phyloP scores from a whole-genome alignment of 35 echinoderm and acorn worm genomes.

The Holothuria glaberrima region DNA sequence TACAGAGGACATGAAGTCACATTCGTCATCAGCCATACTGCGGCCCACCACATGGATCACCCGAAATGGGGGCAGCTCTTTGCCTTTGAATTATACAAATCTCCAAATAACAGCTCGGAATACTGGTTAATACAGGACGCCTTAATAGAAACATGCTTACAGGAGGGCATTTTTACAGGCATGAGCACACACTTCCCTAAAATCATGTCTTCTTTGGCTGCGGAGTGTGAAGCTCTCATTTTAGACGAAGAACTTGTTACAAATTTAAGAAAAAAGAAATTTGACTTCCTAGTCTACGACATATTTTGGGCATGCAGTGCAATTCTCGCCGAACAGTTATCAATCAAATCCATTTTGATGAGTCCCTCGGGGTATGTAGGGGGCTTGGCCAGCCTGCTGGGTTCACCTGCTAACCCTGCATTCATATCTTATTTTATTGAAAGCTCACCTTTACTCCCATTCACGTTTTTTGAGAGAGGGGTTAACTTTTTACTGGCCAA shows the following conservation, averaged over 20 bases:
- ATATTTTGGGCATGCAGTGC: not conserved
- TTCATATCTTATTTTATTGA: not conserved
- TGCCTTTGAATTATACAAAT: not conserved
- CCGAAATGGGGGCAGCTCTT: not conserved
- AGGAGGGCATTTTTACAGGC: not conserved
- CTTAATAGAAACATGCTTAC: not conserved
- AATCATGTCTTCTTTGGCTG: not conserved
- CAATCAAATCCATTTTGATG: not conserved
- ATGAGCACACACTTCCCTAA: not conserved
- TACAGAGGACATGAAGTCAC: not conserved
- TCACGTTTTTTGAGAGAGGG: not conserved
- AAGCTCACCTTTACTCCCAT: not conserved
- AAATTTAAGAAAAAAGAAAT: not conserved
- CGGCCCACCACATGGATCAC: not conserved
- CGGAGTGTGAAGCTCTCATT: not conserved
- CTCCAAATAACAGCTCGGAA: not conserved
- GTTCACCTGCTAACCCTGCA: not conserved
- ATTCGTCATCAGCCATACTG: not conserved
- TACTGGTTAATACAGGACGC: not conserved
- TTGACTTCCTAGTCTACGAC: not conserved
- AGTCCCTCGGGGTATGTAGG: not conserved
- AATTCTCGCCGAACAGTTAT: not conserved
- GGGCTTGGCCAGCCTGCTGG: not conserved
- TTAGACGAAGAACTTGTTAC: not conserved
- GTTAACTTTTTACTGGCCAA: not conserved